Conservation (phyloP, 2,797 vertebrate genomes). For the Tapera naevia region DNA sequence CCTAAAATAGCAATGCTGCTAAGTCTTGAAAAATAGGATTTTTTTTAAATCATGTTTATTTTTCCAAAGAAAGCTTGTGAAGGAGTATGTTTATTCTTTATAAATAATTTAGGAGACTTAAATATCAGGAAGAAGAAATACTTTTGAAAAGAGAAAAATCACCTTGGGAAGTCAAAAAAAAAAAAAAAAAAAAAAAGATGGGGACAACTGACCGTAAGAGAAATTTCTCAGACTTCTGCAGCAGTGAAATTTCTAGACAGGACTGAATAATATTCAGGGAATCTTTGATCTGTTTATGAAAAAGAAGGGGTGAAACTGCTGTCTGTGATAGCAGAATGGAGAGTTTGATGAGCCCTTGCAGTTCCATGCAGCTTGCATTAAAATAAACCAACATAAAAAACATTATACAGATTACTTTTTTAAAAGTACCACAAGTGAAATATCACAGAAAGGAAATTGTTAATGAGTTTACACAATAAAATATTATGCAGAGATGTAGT, state of each 20-base stretch:
- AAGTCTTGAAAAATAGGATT: background rate
- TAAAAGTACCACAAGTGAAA: background rate
- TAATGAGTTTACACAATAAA: background rate
- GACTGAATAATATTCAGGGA: background rate
- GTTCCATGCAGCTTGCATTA: background rate
- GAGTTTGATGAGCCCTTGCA: background rate
- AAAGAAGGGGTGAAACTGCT: background rate
- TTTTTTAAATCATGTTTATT: background rate
- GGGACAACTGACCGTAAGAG: background rate
- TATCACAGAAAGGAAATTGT: background rate
- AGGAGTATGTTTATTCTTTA: background rate
- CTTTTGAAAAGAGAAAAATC: background rate
- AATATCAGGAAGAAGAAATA: background rate
- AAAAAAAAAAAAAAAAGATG: background rate
- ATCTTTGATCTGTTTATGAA: background rate
- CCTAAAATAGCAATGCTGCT: constrained; percentile 29
- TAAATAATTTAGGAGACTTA: constrained; percentile 14
- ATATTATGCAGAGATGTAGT: background rate
- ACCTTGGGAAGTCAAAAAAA: background rate
- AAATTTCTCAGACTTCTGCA: background rate
- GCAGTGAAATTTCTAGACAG: background rate
- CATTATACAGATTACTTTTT: background rate
- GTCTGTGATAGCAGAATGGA: background rate
- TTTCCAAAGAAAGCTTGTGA: background rate
- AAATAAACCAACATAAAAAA: background rate